These are phyloP conservation scores for Caenorhabditis imperialis DNA, from an alignment of 2,888 invertebrate species.

Conservation along the genomic window DNA sequence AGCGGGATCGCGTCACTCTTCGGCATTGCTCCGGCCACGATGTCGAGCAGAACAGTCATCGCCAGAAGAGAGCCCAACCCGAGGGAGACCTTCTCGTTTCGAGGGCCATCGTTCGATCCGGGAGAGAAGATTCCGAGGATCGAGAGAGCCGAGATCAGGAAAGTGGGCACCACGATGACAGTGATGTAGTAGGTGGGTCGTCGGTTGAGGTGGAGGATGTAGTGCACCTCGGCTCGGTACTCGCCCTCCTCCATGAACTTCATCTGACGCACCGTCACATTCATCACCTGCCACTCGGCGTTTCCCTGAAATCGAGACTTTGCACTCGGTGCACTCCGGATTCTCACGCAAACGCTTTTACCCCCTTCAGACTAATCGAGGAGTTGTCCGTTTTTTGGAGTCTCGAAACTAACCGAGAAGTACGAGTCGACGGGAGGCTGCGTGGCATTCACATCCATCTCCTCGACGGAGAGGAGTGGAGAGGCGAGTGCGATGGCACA, in stretches of 20 bases:
- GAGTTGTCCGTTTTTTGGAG: conserved; percentile 11
- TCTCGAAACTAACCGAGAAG: conserved; percentile 63
- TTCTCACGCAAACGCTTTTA: conserved; percentile 1
- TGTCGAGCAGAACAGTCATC: conserved; percentile 76
- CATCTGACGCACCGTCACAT: conserved; percentile 75
- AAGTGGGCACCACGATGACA: conserved; percentile 77
- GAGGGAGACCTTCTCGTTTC: conserved; percentile 75
- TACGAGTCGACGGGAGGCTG: conserved; percentile 72
- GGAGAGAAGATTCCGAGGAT: conserved; percentile 77
- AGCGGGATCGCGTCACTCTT: conserved; percentile 76
- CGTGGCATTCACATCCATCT: conserved; percentile 74
- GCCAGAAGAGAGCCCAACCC: conserved; percentile 72
- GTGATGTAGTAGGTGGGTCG: conserved; percentile 77
- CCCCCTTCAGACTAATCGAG: conserved; percentile 2
- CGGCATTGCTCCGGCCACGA: conserved; percentile 76
- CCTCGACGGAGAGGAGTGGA: conserved; percentile 72
- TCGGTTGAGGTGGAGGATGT: conserved; percentile 73
- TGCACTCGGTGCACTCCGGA: neutral
- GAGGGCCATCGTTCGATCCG: conserved; percentile 72
- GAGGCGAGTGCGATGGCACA: conserved; percentile 76
- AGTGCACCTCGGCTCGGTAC: conserved; percentile 75
- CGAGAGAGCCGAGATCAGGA: conserved; percentile 74
- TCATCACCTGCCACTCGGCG: conserved; percentile 76
- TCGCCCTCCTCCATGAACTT: conserved; percentile 76
- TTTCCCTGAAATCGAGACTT: conserved; percentile 68